Evolutionary conservation across 2,888 invertebrate genomes (phyloP).

Genomic region (Empis stercorea): DNA sequence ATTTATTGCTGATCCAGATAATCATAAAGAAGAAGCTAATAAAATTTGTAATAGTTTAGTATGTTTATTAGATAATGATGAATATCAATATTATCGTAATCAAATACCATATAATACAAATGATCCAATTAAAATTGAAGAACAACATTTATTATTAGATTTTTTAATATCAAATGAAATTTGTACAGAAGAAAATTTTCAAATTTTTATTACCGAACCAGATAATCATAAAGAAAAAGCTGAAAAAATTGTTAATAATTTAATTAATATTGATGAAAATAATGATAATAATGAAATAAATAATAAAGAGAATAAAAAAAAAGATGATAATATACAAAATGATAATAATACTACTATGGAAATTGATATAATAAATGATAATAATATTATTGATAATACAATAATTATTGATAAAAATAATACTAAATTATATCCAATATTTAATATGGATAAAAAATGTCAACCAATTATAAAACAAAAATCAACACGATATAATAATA

Average conservation of each 20-base stretch:
- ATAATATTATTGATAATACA: background rate
- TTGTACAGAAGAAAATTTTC: constrained; percentile 22
- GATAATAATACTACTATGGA: no score
- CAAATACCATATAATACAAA: constrained; percentile 20
- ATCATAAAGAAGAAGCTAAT: constrained; percentile 28
- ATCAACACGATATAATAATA: constrained; percentile 30
- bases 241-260: constrained; percentile 11
- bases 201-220: constrained; percentile 22
- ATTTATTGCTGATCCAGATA: constrained; percentile 32
- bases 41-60: constrained; percentile 27
- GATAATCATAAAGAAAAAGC: constrained; percentile 19
- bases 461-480: constrained; percentile 19
- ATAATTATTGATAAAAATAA: background rate
- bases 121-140: constrained; percentile 16
- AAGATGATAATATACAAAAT: background rate
- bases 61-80: constrained; percentile 19
- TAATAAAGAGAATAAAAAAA: background rate
- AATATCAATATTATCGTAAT: constrained; percentile 12
- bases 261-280: background rate
- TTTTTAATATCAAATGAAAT: constrained; percentile 21
- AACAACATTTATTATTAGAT: constrained; percentile 18
- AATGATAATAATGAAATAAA: constrained; percentile 9
- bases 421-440: constrained; percentile 40
- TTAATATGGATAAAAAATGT: constrained; percentile 22
- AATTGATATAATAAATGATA: background rate